A percentile compares a stretch with the other conserved stretches of the same genome.
These are phyloP conservation scores for Brachystomella parvula DNA, from an alignment of 1,140 invertebrate species.

Conservation along the genomic window DNA sequence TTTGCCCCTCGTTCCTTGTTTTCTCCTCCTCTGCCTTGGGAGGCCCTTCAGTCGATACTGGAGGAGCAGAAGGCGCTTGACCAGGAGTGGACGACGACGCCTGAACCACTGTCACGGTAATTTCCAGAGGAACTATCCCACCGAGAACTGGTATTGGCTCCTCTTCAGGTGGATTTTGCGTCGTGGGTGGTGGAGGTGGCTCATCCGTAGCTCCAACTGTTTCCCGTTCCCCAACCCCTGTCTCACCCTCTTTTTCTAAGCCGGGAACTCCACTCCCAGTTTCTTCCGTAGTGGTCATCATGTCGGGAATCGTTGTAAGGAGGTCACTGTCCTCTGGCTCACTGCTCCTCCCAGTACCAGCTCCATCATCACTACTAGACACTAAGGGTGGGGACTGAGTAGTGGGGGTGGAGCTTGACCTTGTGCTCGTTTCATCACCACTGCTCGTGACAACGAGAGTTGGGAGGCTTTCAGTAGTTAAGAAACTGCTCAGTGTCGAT, in stretches of 20 bases:
- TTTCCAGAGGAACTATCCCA: neutral
- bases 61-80: neutral
- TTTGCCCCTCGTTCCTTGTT: slow-evolving; percentile 4
- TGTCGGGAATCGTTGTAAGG: neutral
- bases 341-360: neutral
- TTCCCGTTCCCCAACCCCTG: neutral
- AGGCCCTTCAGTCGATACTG: neutral
- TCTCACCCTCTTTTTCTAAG: slow-evolving; percentile 8
- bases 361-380: neutral
- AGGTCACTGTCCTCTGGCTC: neutral
- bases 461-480: slow-evolving; percentile 9
- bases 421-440: slow-evolving; percentile 11
- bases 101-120: neutral
- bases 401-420: neutral
- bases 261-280: slow-evolving; percentile 5
- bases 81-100: neutral
- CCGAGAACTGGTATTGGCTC: neutral
- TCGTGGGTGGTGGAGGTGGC: neutral
- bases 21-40: neutral
- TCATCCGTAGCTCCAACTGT: neutral
- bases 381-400: no score
- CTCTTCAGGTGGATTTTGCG: neutral
- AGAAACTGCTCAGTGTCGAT: slow-evolving; percentile 5
- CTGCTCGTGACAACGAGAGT: slow-evolving; percentile 9
- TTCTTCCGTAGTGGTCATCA: slow-evolving; percentile 3